Evolutionary conservation across 2,113 vertebrate species (phyloP), one percentile per base, ranked within the genome.

Genomic region (Nibea coibor): DNA sequence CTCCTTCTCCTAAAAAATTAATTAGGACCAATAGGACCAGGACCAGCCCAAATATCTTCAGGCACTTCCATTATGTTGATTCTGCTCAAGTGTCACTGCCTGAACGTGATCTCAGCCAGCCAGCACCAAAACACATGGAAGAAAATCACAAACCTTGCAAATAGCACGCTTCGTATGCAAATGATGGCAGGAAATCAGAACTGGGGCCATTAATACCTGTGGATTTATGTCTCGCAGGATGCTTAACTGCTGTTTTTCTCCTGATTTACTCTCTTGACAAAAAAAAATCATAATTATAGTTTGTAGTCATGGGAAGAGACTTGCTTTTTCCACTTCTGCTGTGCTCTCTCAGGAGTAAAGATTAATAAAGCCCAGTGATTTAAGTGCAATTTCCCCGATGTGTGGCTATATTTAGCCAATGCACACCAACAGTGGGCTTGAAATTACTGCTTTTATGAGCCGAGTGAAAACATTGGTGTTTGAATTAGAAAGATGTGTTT

Each of bases 41-140:
- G 67, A 76, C 54, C 70, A 91, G 88, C 67, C 89, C 84, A 93
- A 94, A 94, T 83, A 93, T 84, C 93, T 89, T n/a, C 81, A 83
- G 91, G 92, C 89, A 0, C 14, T 87, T 88, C 81, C 73, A 75
- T 61, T 64, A 62, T 80, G 81, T 39, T 72, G 78, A 66, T 72
- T 87, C 71, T 83, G 74, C 89, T 90, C 83, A 63, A 76, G 83
- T 90, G 76, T 90, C 91, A 50, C 31, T 48, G 75, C 48, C 72
- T 86, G 72, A 80, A 71, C 14, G 43, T 42, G 72, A 78, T 67
- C 68, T 57, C 82, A 22, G 84, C 72, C 86, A 62, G 54, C 58
- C 74, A 57, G 74, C 74, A 69, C 19, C 51, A 19, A 78, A 83
- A 74, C 80, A 78, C 81, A 35, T 75, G 83, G 64, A 87, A 24